Base-by-base conservation (phyloP, 2,113 vertebrate genomes). In the Lethenteron camtschaticum region DNA sequence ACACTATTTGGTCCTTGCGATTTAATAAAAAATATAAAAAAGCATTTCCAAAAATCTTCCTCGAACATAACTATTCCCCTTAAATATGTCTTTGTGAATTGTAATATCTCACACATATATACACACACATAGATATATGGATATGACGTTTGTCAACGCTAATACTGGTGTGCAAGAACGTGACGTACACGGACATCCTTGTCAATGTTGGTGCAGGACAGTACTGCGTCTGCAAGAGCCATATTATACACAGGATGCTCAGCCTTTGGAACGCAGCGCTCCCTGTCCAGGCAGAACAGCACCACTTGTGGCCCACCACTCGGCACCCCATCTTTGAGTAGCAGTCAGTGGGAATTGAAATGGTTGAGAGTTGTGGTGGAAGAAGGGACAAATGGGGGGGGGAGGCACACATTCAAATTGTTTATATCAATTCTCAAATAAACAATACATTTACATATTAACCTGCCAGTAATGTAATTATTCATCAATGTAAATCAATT, bases 171-270 rank as follows among this genome's bases (percentile, higher is more conserved):
- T 7, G 6, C 41, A 41, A 41, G 41, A 41, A 41, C 41, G 13
- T 55, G 9, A 41, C 55, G 9, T 75, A 97, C 95, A 84, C 95
- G 82, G 68, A 81, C 75, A 3, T 84, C 82, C 77, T 89, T 97
- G 11, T 90, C 87, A 70, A 99, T 79, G 73, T 84, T 95, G 72
- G 95, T 99, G 75, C 95, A 99, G 72, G 88, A 94, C 73, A 95
- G 68, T 0, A 80, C 89, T 58, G 96, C 73, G 24, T 87, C 85
- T 2, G 85, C 87, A 90, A 99, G 88, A 58, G 88, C 80, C 95
- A 99, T 95, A 76, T 82, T 97, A 74, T 86, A 88, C 57, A 99
- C 85, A 0, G 95, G 92, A 68, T 80, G 75, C 73, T 94, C 88
- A 0, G 95, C 95, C 76, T 83, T 87, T 1, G 94, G 94, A 13